These are phyloP conservation scores for Anaspis maculata DNA, from an alignment of 2,888 invertebrate genomes.

Conservation along the genomic window DNA sequence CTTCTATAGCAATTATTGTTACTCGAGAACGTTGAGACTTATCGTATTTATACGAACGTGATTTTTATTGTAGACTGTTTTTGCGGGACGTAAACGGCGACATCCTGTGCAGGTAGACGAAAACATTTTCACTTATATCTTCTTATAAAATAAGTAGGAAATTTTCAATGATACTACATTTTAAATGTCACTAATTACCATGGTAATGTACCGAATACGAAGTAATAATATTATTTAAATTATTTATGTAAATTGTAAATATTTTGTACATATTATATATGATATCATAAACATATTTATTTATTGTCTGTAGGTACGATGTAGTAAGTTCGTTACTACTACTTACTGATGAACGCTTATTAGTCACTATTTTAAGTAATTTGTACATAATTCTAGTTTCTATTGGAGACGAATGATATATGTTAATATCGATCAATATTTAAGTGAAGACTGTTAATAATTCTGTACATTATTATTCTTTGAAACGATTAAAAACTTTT, in stretches of 20 bases:
- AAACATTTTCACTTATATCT: conserved; percentile 16
- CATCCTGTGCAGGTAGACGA: too few species aligned
- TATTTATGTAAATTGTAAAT: conserved; percentile 2
- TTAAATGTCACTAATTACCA: conserved; percentile 26
- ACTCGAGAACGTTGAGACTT: too few species aligned
- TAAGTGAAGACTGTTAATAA: conserved; percentile 41
- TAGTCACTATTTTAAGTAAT: conserved; percentile 39
- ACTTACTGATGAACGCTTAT: conserved; percentile 37
- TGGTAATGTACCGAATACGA: too few species aligned
- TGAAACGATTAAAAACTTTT: conserved; percentile 15
- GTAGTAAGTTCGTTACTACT: conserved; percentile 17
- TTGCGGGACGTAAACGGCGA: too few species aligned
- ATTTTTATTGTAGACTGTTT: too few species aligned
- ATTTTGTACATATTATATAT: conserved; percentile 33
- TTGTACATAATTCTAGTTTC: conserved; percentile 29
- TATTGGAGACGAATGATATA: too few species aligned
- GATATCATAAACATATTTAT: conserved; percentile 29
- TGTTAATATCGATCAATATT: conserved; percentile 24
- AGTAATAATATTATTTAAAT: conserved; percentile 21
- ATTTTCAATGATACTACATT: conserved; percentile 8
- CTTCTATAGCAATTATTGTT: too few species aligned
- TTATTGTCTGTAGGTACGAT: conserved; percentile 16
- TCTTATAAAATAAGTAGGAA: conserved; percentile 19
- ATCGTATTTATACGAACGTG: too few species aligned
- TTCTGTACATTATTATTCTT: conserved; percentile 32